Evolutionary conservation across 2,888 invertebrate species (phyloP), one percentile per base, ranked within the genome.

Genomic region (Drosophila engyochracea): DNA sequence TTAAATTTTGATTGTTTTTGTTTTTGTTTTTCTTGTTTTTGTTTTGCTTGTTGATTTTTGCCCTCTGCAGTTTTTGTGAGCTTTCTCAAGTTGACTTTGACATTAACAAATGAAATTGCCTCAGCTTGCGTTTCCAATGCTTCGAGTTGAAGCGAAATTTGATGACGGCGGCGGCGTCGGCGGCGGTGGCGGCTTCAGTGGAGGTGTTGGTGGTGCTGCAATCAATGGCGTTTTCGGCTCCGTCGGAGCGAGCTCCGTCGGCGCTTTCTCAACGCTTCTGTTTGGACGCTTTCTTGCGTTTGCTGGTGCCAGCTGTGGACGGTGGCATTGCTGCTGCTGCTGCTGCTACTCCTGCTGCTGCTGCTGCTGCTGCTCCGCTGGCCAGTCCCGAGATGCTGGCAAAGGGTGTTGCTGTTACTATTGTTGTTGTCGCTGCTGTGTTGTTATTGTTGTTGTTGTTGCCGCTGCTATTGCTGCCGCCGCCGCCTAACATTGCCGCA

Each of bases 201-300:
- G 39, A 35, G 54, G 35, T 30, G 33, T 39, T 65, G 62, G 2
- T 57, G 16, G 41, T 35, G 54, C n/a, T 61, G 28, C 54, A 49
- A 28, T 7, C 41, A 12, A 14, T 44, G 49, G 22, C 52, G 41
- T 52, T 31, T 58, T 44, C n/a, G 10, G 30, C 41, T 35, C n/a
- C 64, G 14, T n/a, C 14, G 53, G 55, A 31, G 49, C 25, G 22
- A 25, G 30, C 41, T 35, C n/a, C 64, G 14, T n/a, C 28, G 58
- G 58, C 71, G 65, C 49, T 62, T 73, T 81, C 83, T 92, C 89
- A 93, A 92, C 93, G 93, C 91, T 93, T 93, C 86, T 91, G 90
- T 79, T 92, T 93, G 55, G 89, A 83, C 69, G 91, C 85, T 89
- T 93, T 93, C 83, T 93, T 93, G 73, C 92, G 90, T 82, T 93